Base-by-base conservation (phyloP, 2,113 vertebrate species). In the Ailuropoda melanoleuca region DNA sequence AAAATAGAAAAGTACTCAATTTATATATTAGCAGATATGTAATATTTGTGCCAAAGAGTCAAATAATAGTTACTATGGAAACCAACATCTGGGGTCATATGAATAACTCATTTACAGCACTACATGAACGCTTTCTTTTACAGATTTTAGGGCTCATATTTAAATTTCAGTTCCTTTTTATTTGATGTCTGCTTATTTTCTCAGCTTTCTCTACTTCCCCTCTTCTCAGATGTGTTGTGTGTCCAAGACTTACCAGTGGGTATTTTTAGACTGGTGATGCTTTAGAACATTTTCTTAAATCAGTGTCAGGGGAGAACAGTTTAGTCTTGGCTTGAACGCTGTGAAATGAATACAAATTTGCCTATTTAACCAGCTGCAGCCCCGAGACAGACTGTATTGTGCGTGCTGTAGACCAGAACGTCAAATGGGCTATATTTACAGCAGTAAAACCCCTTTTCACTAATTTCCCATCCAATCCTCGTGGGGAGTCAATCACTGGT, bases 261-360 rank as follows among this genome's bases (percentile, higher is more conserved):
- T 94, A 86, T 96, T 94, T 98, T 97, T 91, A 93, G 98, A 60
- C 31, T 8, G 19, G n/a, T 77, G 97, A 88, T 70, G 58, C 86
- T 94, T 72, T 7, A n/a, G 2, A 39, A 89, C 62, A 50, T 80
- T 88, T 58, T 80, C 96, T 95, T 60, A 87, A 64, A 82, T 75
- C 86, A 34, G 93, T 60, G 88, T 96, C 83, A 53, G 58, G 89
- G 77, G 34, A 85, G 53, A 13, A 10, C 62, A 68, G 88, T 24
- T 86, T 24, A 37, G 75, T 93, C 93, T 92, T 56, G 56, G 86
- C 64, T 70, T 50, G 21, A 18, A 74, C 89, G 58, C 64, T 34
- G 24, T 34, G 24, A 53, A 87, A 77, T 10, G 53, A 94, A 29
- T 82, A 95, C 62, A 83, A 60, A 60, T 24, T 15, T 66, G 56